A percentile compares a stretch with the other conserved stretches of the same genome.
phyloP scores from a whole-genome alignment of 2,113 vertebrate genomes.

The Lichenostomus cassidix region DNA sequence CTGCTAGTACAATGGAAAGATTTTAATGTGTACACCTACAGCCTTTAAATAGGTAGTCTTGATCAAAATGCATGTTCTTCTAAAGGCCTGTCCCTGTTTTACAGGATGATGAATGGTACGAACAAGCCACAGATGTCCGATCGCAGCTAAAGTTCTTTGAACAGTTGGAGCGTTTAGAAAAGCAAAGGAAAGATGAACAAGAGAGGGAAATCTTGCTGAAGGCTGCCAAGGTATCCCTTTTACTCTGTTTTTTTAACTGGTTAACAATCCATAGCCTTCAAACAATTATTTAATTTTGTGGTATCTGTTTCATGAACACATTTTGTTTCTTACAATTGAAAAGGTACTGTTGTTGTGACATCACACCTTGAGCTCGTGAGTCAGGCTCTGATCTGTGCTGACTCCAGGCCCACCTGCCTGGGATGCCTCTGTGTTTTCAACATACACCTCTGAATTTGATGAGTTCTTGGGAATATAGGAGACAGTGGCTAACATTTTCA shows the following conservation, averaged over 20 bases:
- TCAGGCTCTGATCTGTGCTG: neutral
- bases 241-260: neutral
- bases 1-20: neutral
- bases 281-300: neutral
- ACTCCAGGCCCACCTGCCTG: neutral
- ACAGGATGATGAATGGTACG: conserved; percentile 83
- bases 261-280: neutral
- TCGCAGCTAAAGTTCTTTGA: conserved; percentile 89
- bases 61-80: neutral
- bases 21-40: neutral
- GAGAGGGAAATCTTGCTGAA: conserved; percentile 88
- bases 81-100: neutral
- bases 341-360: neutral
- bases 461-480: neutral
- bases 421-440: neutral
- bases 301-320: neutral
- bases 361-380: neutral
- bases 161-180: conserved; percentile 87
- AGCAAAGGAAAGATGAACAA: conserved; percentile 88
- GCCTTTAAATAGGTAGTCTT: neutral
- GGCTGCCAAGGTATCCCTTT: conserved; percentile 82
- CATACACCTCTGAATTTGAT: neutral
- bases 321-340: neutral
- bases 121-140: conserved; percentile 83
- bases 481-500: neutral